phyloP scores from a whole-genome alignment of 2,113 vertebrate species.

The Istiophorus platypterus region DNA sequence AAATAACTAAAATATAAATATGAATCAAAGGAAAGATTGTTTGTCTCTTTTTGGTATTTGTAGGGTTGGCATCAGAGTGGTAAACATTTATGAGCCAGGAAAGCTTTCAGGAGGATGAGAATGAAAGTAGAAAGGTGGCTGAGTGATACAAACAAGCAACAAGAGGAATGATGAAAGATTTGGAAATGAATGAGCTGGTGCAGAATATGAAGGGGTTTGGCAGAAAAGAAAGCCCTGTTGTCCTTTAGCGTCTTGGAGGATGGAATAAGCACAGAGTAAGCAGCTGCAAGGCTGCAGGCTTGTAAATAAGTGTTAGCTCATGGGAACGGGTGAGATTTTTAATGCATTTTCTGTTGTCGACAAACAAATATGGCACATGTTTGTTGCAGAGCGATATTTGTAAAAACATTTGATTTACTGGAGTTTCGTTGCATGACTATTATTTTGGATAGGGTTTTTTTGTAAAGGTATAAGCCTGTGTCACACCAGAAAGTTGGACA shows the following conservation, averaged over 20 bases:
- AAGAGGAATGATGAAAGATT: conserved; percentile 5
- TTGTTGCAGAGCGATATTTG: not conserved
- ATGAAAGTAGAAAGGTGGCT: conserved; percentile 11
- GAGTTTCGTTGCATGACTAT: not conserved
- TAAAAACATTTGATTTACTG: not conserved
- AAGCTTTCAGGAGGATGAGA: conserved; percentile 49
- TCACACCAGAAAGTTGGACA: not conserved
- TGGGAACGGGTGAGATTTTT: conserved; percentile 5
- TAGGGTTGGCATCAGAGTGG: conserved; percentile 44
- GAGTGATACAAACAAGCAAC: conserved; percentile 2
- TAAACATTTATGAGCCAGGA: conserved; percentile 38
- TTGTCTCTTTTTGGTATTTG: conserved; percentile 19
- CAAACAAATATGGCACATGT: not conserved
- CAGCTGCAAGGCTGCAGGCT: conserved; percentile 22
- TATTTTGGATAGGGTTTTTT: not conserved
- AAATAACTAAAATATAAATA: not conserved
- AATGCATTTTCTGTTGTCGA: not conserved
- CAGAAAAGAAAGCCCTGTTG: not conserved
- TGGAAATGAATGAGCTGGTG: conserved; percentile 2
- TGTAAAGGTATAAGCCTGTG: not conserved
- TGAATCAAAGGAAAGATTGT: conserved; percentile 10
- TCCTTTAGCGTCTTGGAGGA: conserved; percentile 6
- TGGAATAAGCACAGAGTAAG: conserved; percentile 3
- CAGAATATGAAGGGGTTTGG: not conserved
- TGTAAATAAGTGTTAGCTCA: conserved; percentile 41